Evolutionary conservation across 2,797 vertebrate species (phyloP), one percentile per base, ranked within the genome.

Genomic region (Siniperca undulata): DNA sequence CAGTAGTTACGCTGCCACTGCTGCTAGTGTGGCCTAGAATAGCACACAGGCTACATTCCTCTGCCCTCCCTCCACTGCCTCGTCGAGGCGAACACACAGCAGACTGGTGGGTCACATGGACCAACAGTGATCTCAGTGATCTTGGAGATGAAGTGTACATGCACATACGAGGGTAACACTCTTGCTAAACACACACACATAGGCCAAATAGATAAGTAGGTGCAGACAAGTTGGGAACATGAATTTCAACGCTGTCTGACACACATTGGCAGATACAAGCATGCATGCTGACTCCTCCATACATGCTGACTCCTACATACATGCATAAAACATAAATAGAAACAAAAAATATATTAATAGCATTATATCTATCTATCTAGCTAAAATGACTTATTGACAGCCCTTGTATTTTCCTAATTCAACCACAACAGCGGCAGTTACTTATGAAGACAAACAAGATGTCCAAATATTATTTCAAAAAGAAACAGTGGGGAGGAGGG

Each of bases 21-120:
- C 86, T 83, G 89, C 85, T 79, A 69, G 84, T 76, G 82, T 88
- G 91, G 91, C 92, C 93, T 88, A 94, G 94, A 95, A 95, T 94
- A 96, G 93, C 92, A 92, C 85, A 68, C 86, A 80, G 90, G 87
- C 90, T 73, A 83, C 93, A 95, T 95, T 94, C 94, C 94, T 93
- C 89, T 88, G 89, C 89, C 89, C 91, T 83, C 88, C 91, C 90
- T 92, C 83, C 82, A 17, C 87, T 67, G 86, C 78, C 89, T 91
- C 74, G n/a, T 67, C 60, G 74, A 86, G 81, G 85, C 84, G 40
- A 81, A 77, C 82, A 83, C 89, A 90, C 93, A 91, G 87, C 90
- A 92, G 85, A 90, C 87, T 80, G 85, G 46, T 88, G 80, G 93
- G 92, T 96, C 94, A 94, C 95, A 94, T 92, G 91, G 87, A 92